These are phyloP conservation scores for Xanthorhoe spadicearia DNA, from an alignment of 2,888 invertebrate genomes.

Conservation along the genomic window DNA sequence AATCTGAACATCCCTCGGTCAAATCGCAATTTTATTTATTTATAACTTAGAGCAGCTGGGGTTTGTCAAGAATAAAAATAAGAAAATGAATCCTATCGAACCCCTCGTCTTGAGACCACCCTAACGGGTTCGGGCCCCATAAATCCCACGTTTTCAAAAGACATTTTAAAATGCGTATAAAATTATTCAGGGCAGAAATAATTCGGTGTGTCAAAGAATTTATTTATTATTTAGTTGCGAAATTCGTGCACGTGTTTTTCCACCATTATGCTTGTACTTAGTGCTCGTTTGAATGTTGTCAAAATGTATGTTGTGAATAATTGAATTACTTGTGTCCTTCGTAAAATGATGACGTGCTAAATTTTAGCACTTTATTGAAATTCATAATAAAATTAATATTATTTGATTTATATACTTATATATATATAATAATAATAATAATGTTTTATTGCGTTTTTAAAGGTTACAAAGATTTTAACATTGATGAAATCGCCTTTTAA, in stretches of 20 bases:
- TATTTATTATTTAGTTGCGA: constrained; percentile 70
- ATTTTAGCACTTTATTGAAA: neutral
- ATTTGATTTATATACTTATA: no score
- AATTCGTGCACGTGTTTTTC: constrained; percentile 70
- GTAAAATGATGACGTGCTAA: neutral
- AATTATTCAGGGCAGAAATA: constrained; percentile 83
- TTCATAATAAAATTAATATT: no score
- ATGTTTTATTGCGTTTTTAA: no score
- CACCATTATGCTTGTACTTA: constrained; percentile 42
- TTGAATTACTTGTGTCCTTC: constrained; percentile 1
- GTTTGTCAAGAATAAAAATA: constrained; percentile 81
- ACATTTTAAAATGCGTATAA: constrained; percentile 84
- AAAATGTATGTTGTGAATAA: constrained; percentile 29
- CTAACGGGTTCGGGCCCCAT: constrained; percentile 80
- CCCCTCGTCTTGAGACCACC: constrained; percentile 71
- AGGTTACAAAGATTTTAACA: no score
- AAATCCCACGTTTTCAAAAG: constrained; percentile 83
- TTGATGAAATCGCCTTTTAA: no score
- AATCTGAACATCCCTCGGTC: constrained; percentile 79
- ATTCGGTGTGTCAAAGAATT: constrained; percentile 71
- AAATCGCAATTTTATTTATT: constrained; percentile 81
- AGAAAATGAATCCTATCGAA: constrained; percentile 72
- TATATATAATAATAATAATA: no score
- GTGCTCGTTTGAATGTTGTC: constrained; percentile 37
- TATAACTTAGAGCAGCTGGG: constrained; percentile 83